A percentile compares a stretch with the other conserved stretches of the same genome.
Evolutionary conservation across 1,140 invertebrate genomes (phyloP).

Genomic region (Oncopodura yosiiana): DNA sequence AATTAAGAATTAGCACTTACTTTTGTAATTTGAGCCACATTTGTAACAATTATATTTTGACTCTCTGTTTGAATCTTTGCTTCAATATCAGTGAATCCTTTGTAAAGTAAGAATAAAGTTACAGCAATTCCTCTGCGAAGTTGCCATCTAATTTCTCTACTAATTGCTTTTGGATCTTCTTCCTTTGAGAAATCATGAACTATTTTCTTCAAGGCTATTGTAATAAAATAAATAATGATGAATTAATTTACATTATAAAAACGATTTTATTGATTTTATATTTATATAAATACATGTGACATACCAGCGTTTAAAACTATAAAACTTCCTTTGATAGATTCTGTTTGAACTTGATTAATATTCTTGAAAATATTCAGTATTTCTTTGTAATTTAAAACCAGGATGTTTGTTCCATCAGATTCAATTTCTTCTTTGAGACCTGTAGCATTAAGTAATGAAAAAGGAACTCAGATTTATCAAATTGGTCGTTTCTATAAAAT

Average conservation of each 20-base stretch:
- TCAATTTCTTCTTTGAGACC: too few relatives aligned
- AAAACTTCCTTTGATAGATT: background rate
- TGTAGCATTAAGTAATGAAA: too few relatives aligned
- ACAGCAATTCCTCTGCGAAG: background rate
- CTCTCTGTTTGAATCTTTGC: background rate
- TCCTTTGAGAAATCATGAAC: background rate
- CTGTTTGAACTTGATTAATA: background rate
- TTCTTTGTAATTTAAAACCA: too few relatives aligned
- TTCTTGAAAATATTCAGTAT: background rate
- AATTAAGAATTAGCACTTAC: background rate
- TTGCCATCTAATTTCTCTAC: background rate
- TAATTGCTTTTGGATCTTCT: background rate
- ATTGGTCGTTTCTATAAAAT: too few relatives aligned
- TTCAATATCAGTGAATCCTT: slow-evolving; percentile 1
- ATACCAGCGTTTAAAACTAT: background rate
- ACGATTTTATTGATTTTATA: background rate
- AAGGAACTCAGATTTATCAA: too few relatives aligned
- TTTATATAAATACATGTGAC: background rate
- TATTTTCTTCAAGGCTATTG: background rate
- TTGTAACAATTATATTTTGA: background rate
- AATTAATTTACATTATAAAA: background rate
- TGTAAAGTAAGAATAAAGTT: background rate
- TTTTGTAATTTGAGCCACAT: background rate
- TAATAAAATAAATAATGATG: background rate
- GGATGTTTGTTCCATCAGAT: too few relatives aligned